Conservation (phyloP, 2,797 vertebrate species). For the Sarcoramphus papa region DNA sequence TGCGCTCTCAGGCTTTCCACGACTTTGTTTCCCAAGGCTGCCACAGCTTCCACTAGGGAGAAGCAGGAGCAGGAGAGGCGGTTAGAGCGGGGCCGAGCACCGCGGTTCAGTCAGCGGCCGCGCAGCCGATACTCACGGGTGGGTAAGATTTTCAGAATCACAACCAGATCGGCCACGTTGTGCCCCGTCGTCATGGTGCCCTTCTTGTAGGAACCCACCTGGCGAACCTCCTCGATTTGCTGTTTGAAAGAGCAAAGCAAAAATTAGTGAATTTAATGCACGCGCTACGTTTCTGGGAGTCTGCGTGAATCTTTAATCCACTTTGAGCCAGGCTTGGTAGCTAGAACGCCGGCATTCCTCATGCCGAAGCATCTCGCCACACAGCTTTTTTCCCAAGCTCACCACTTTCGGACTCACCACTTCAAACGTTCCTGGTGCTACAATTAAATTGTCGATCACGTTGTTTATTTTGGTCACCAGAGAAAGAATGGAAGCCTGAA, state of each 20-base stretch:
- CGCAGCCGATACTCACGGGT: conserved; percentile 80
- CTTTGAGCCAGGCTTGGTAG: not conserved
- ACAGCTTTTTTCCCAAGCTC: rapidly evolving
- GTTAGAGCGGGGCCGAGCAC: rapidly evolving
- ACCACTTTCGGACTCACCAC: conserved; percentile 80
- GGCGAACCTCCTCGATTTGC: conserved; percentile 98
- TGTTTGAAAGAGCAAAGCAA: conserved; percentile 48
- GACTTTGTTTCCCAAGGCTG: conserved; percentile 92
- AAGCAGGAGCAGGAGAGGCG: not conserved
- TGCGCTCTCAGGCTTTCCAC: conserved; percentile 92
- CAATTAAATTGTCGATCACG: conserved; percentile 95
- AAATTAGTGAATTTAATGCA: rapidly evolving
- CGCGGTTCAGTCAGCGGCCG: rapidly evolving
- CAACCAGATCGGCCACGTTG: conserved; percentile 94
- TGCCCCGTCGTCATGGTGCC: conserved; percentile 96
- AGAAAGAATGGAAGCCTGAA: conserved; percentile 93
- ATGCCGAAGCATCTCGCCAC: rapidly evolving
- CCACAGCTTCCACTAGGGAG: conserved; percentile 90
- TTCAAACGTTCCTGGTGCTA: conserved; percentile 95
- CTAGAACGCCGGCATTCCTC: not conserved
- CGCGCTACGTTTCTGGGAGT: rapidly evolving
- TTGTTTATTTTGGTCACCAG: conserved; percentile 98
- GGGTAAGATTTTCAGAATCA: conserved; percentile 94
- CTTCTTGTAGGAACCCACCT: conserved; percentile 98
- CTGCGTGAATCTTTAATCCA: rapidly evolving